A percentile compares a stretch with the other conserved stretches of the same genome.
Evolutionary conservation across 1,140 invertebrate genomes (phyloP).

Genomic region (Ceratosolen solmsi): DNA sequence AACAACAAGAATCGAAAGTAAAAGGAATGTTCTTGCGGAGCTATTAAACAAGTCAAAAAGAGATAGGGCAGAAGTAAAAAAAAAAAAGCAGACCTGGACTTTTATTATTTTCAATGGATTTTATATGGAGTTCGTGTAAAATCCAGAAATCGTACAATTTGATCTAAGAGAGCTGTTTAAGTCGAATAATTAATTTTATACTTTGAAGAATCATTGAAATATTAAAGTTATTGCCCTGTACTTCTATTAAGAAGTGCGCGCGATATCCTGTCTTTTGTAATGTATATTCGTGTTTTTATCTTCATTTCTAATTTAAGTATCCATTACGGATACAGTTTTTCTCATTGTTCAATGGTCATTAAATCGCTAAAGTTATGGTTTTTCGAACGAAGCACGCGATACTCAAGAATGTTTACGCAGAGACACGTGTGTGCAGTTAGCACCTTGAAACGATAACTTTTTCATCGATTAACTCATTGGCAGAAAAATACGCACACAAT

Average conservation of each 20-base stretch:
- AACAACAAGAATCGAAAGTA: neutral
- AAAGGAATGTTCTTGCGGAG: neutral
- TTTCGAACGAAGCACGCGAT: neutral
- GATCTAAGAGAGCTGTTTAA: neutral
- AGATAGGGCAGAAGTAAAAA: neutral
- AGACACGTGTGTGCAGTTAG: neutral
- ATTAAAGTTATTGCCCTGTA: neutral
- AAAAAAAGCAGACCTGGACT: neutral
- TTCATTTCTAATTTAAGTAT: conserved; percentile 15
- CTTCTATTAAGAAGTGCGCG: neutral
- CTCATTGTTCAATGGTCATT: conserved; percentile 16
- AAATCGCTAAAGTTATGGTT: neutral
- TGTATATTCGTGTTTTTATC: neutral
- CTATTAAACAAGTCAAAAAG: conserved; percentile 26
- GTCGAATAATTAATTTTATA: neutral
- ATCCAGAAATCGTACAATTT: neutral
- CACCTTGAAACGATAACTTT: neutral
- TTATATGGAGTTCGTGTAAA: neutral
- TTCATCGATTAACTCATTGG: neutral
- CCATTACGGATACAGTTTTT: conserved; percentile 12
- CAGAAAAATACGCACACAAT: neutral
- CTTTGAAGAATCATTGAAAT: conserved; percentile 5
- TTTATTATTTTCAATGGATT: conserved; percentile 36
- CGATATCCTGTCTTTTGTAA: neutral
- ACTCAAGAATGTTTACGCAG: too few relatives aligned